Conservation (phyloP, 2,113 vertebrate genomes). For the Sinocyclocheilus maitianheensis region DNA sequence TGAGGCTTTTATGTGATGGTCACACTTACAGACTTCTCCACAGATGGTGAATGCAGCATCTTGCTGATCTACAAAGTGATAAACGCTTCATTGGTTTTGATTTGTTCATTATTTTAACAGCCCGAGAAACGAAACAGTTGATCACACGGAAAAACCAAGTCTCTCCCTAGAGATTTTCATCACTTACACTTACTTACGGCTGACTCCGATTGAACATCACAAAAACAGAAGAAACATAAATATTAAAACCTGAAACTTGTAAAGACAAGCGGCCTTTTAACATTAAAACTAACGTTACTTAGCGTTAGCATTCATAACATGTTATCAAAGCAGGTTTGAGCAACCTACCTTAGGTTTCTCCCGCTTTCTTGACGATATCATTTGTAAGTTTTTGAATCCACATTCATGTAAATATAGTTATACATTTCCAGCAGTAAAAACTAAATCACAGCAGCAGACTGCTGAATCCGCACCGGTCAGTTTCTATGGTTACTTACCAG, state of each 20-base stretch:
- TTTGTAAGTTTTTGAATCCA: background rate
- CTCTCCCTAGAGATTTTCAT: background rate
- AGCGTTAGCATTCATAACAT: constrained; percentile 14
- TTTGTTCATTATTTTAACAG: background rate
- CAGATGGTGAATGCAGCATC: constrained; percentile 31
- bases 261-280: background rate
- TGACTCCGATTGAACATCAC: background rate
- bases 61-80: constrained; percentile 28
- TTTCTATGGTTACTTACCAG: constrained; percentile 55
- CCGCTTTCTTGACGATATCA: background rate
- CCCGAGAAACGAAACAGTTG: too few relatives aligned
- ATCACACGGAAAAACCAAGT: background rate
- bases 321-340: background rate
- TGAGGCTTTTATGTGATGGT: background rate
- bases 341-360: constrained; percentile 32
- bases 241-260: background rate
- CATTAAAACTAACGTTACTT: background rate
- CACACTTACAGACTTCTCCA: constrained; percentile 44
- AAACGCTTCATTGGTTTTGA: background rate
- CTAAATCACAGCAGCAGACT: constrained; percentile 40
- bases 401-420: background rate
- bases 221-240: background rate
- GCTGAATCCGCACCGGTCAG: background rate
- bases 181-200: background rate
- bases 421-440: background rate